Conservation (phyloP, 2,888 invertebrate species). For the Dasysyrphus albostriatus region DNA sequence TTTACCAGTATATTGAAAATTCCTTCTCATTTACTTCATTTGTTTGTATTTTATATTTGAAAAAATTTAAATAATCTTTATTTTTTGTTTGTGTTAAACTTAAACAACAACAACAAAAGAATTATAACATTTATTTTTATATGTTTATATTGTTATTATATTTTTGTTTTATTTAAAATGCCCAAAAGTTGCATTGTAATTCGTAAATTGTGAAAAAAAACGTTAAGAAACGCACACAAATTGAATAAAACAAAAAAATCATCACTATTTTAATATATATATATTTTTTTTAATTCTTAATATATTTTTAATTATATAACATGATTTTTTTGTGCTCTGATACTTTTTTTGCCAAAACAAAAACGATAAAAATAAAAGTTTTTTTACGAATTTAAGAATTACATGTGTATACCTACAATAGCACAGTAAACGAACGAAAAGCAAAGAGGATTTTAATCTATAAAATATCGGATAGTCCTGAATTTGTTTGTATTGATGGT, state of each 20-base stretch:
- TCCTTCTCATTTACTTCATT: constrained; percentile 69
- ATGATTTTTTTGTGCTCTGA: constrained; percentile 47
- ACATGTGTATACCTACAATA: constrained; percentile 21
- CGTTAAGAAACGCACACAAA: constrained; percentile 51
- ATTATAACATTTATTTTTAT: background rate
- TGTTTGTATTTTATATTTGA: constrained; percentile 31
- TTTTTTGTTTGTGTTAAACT: constrained; percentile 13
- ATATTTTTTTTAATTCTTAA: constrained; percentile 20
- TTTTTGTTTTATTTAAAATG: constrained; percentile 60
- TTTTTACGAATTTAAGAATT: constrained; percentile 36
- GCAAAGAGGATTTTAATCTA: background rate
- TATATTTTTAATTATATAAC: background rate
- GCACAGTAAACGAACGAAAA: constrained; percentile 1
- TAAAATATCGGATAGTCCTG: background rate
- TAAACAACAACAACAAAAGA: constrained; percentile 8
- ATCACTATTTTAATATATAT: constrained; percentile 34
- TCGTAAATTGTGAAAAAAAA: constrained; percentile 53
- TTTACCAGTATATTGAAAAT: constrained; percentile 73
- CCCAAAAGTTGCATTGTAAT: constrained; percentile 73
- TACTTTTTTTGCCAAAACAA: constrained; percentile 74
- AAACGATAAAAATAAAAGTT: constrained; percentile 75
- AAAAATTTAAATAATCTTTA: constrained; percentile 21
- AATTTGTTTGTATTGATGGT: background rate
- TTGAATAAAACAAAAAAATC: constrained; percentile 51
- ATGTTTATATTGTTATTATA: background rate